Evolutionary conservation across 2,797 vertebrate species (phyloP).

Genomic region (Bovichtus variegatus): DNA sequence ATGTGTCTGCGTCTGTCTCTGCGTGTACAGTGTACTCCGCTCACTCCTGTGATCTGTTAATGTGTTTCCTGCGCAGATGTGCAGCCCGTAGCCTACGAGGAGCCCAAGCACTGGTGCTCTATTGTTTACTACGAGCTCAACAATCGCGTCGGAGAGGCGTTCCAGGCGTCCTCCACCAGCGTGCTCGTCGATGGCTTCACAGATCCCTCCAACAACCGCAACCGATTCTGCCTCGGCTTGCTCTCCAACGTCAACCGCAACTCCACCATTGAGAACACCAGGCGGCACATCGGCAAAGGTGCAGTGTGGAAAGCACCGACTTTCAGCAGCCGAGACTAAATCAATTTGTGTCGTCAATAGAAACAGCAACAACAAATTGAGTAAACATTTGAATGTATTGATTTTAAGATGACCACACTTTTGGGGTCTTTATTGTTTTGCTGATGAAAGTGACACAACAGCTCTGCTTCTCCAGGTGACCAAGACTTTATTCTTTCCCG

Average conservation of each 20-base stretch:
- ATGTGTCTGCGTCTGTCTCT: slow-evolving; percentile 41
- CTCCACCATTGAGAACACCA: slow-evolving; percentile 98
- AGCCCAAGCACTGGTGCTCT: slow-evolving; percentile 99
- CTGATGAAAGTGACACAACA: background rate
- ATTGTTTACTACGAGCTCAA: slow-evolving; percentile 99
- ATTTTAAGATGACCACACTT: slow-evolving; percentile 21
- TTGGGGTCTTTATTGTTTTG: slow-evolving; percentile 22
- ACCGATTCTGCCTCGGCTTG: slow-evolving; percentile 98
- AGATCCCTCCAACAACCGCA: slow-evolving; percentile 98
- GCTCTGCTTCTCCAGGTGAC: background rate
- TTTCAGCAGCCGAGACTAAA: slow-evolving; percentile 36
- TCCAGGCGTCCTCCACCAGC: slow-evolving; percentile 97
- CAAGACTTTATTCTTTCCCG: slow-evolving; percentile 2
- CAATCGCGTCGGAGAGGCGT: slow-evolving; percentile 96
- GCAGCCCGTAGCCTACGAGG: slow-evolving; percentile 96
- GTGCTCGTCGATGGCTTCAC: slow-evolving; percentile 98
- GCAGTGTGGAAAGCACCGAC: slow-evolving; percentile 17
- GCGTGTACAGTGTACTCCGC: slow-evolving; percentile 14
- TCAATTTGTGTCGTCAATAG: slow-evolving; percentile 50
- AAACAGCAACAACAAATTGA: slow-evolving; percentile 47
- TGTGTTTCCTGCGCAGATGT: slow-evolving; percentile 89
- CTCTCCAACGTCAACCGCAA: slow-evolving; percentile 99
- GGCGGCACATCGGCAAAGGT: slow-evolving; percentile 98
- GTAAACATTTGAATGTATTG: slow-evolving; percentile 39
- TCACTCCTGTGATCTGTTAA: slow-evolving; percentile 45